Evolutionary conservation across 2,888 invertebrate species (phyloP), one percentile per base, ranked within the genome.

Genomic region (Linnaemya vulpina): DNA sequence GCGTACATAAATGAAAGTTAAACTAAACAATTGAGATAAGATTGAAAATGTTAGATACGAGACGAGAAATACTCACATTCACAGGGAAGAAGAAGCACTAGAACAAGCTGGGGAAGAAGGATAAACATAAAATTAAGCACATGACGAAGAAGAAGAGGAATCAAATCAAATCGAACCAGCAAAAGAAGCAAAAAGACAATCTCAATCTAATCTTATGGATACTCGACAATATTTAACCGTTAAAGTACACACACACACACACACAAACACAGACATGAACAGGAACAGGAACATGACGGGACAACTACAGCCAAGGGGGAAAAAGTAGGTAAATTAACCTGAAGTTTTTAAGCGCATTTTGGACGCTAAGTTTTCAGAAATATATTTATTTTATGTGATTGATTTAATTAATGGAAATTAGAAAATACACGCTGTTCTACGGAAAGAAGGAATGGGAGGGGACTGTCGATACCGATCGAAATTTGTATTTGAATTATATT

Each of bases 11-110:
- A 86, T 83, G 87, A 87, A 87, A 88, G 88, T 89, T 89, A 88
- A 90, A 89, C 89, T 90, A 89, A 91, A 89, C 91, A 92, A 92
- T 91, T 91, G 91, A 91, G 91, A 91, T 91, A 91, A 91, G 91
- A 91, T 90, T 88, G 88, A 87, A 82, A 62, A 22, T 15, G 38
- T 5, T 13, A 91, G 91, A 91, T 90, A 92, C 88, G 91, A 55
- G 60, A 51, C 51, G 30, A 30, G 60, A 60, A 74, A 74, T 62
- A 62, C 62, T 74, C 73, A 74, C 73, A 74, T 62, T 60, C 25
- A 74, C 49, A 22, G 3, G 30, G 35, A 49, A 62, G 15, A 46
- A 25, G 38, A 9, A 51, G 3, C 90, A 40, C 88, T 85, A 74
- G 73, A 49, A 63, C 67, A 75, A 75, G 70, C 82, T 73, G 51